Evolutionary conservation across 2,797 vertebrate species (phyloP).

Genomic region (Galaxias olidus): DNA sequence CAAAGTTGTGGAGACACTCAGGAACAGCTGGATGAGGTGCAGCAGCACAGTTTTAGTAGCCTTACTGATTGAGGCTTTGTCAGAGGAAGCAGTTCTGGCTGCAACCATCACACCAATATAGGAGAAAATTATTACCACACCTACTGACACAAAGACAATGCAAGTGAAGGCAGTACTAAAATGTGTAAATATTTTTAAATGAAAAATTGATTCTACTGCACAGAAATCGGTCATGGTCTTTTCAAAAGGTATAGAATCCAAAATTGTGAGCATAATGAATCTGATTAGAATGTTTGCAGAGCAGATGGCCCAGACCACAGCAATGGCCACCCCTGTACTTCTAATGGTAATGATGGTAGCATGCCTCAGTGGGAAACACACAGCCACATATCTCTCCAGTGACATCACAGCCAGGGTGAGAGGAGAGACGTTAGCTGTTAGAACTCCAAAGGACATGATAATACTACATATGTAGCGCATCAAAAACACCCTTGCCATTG

Average conservation of each 20-base stretch:
- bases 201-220: not conserved
- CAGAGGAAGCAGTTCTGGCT: constrained; percentile 26
- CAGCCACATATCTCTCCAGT: constrained; percentile 67
- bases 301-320: constrained; percentile 33
- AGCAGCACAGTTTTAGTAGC: constrained; percentile 26
- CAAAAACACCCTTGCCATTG: constrained; percentile 4
- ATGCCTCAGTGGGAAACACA: constrained; percentile 59
- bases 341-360: constrained; percentile 39
- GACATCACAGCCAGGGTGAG: constrained; percentile 70
- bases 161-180: constrained; percentile 8
- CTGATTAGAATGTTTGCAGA: constrained; percentile 8
- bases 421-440: constrained; percentile 43
- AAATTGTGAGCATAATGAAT: constrained; percentile 15
- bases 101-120: constrained; percentile 39
- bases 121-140: constrained; percentile 26
- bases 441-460: constrained; percentile 8
- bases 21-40: constrained; percentile 25
- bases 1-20: constrained; percentile 41
- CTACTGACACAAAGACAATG: constrained; percentile 33
- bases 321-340: constrained; percentile 29
- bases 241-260: constrained; percentile 3
- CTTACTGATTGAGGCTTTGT: constrained; percentile 22
- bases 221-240: constrained; percentile 34
- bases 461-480: constrained; percentile 43
- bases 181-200: not conserved